A percentile compares a stretch with the other conserved stretches of the same genome.
Evolutionary conservation across 2,113 vertebrate genomes (phyloP).

Genomic region (Etia nguti): DNA sequence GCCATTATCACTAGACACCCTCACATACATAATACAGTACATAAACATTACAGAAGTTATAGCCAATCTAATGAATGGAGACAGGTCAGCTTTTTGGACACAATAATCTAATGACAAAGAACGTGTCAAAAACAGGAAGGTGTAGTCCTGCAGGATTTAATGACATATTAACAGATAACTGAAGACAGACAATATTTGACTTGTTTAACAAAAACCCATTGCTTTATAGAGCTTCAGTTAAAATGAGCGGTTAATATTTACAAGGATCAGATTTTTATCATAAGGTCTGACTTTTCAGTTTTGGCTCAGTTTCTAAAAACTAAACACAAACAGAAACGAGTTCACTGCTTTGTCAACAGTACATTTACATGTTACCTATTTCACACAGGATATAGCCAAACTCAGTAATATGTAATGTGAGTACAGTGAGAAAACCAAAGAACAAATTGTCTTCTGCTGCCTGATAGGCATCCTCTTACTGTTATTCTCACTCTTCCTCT

Average conservation of each 20-base stretch:
- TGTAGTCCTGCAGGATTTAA: no score
- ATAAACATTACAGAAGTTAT: neutral
- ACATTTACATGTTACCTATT: neutral
- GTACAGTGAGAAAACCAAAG: neutral
- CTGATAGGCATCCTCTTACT: neutral
- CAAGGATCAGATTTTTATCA: neutral
- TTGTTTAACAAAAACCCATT: neutral
- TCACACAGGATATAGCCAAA: neutral
- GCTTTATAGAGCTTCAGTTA: neutral
- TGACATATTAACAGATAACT: no score
- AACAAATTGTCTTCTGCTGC: neutral
- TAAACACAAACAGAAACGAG: neutral
- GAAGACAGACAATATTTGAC: neutral
- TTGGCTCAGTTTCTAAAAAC: neutral
- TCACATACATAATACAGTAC: neutral
- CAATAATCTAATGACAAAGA: no score
- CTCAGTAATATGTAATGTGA: neutral
- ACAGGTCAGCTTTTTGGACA: no score
- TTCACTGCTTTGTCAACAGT: neutral
- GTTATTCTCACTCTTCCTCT: neutral
- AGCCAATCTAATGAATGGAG: neutral
- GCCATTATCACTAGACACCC: no score
- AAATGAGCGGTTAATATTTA: neutral
- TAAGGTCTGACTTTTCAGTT: neutral
- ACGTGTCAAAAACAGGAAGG: no score